Conservation (phyloP, 1,140 invertebrate genomes). For the Penaeus indicus region DNA sequence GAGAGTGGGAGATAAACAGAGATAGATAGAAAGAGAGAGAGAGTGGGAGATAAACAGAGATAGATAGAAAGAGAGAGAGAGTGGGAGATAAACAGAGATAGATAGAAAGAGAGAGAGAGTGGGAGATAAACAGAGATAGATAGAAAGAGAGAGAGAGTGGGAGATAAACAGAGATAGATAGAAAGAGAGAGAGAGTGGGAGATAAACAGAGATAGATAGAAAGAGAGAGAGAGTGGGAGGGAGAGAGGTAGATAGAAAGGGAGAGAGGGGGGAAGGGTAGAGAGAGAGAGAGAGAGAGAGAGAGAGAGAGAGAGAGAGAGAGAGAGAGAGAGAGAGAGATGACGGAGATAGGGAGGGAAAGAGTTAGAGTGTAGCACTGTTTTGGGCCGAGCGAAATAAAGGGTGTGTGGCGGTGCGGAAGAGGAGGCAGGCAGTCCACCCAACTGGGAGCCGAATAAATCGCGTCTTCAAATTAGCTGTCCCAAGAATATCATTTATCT, state of each 20-base stretch:
- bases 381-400: no score
- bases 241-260: no score
- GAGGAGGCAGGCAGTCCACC: no score
- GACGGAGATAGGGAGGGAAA: neutral
- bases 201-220: neutral
- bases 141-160: neutral
- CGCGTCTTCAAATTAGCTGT: no score
- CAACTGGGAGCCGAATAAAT: no score
- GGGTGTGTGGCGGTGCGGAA: no score
- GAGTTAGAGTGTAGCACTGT: neutral
- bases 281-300: neutral
- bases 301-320: slow-evolving; percentile 7
- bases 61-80: neutral
- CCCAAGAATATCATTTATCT: no score
- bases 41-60: no score
- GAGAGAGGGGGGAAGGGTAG: neutral
- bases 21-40: neutral
- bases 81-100: no score
- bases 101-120: neutral
- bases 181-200: neutral
- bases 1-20: neutral
- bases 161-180: neutral
- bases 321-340: neutral
- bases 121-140: neutral
- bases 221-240: neutral